These are phyloP conservation scores for Apostichopus californicus DNA, from an alignment of 35 echinoderm and acorn worm genomes.

Conservation along the genomic window DNA sequence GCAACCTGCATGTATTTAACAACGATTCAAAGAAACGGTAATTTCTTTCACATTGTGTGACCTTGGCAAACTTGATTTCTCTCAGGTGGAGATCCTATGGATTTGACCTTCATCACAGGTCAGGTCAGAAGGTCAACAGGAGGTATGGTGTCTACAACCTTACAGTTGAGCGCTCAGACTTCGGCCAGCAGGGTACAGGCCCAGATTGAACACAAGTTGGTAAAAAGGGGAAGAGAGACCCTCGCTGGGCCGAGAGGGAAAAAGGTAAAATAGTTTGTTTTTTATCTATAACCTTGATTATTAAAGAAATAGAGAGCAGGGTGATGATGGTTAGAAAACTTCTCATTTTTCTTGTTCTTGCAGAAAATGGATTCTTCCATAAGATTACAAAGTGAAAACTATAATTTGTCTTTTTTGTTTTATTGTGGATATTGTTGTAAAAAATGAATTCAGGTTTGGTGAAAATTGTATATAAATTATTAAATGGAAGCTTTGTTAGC, in stretches of 20 bases:
- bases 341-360: not conserved
- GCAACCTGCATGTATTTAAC: too few relatives aligned
- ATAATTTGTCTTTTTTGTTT: too few relatives aligned
- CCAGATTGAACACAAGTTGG: slow-evolving; percentile 90
- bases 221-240: slow-evolving; percentile 68
- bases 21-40: too few relatives aligned
- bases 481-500: too few relatives aligned
- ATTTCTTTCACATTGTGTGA: too few relatives aligned
- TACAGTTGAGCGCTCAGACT: slow-evolving; percentile 97
- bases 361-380: not conserved
- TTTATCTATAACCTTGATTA: too few relatives aligned
- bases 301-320: too few relatives aligned
- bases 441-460: not conserved
- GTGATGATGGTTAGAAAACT: too few relatives aligned
- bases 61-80: not conserved
- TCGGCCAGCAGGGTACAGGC: slow-evolving; percentile 73
- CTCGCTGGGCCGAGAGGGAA: slow-evolving; percentile 51
- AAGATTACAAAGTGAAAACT: too few relatives aligned
- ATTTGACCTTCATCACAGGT: slow-evolving; percentile 91
- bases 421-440: too few relatives aligned
- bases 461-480: too few relatives aligned
- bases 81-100: slow-evolving; percentile 51
- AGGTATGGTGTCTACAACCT: slow-evolving; percentile 76
- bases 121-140: slow-evolving; percentile 70
- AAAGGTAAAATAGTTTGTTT: slow-evolving; percentile 1